phyloP scores from a whole-genome alignment of 1,140 invertebrate genomes.

The Drosophila subobscura region DNA sequence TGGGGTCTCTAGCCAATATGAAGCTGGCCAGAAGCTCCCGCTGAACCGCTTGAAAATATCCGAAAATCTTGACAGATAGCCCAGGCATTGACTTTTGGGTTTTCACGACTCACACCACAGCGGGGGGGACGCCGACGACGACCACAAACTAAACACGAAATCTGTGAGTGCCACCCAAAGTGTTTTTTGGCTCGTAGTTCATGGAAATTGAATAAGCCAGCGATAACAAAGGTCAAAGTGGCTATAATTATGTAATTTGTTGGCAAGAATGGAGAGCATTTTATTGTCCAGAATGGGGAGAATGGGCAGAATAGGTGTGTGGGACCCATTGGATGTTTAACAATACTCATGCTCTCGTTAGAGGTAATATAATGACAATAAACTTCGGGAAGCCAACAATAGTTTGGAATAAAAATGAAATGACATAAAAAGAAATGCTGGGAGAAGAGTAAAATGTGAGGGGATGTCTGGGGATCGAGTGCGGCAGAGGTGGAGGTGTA shows the following conservation, averaged over 20 bases:
- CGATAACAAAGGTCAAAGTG: slow-evolving; percentile 48
- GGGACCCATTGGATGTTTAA: background rate
- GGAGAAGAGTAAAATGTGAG: background rate
- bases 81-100: slow-evolving; percentile 54
- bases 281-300: slow-evolving; percentile 32
- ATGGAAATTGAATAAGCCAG: slow-evolving; percentile 40
- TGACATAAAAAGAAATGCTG: slow-evolving; percentile 21
- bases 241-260: slow-evolving; percentile 78
- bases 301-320: no score
- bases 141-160: slow-evolving; percentile 8
- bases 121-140: slow-evolving; percentile 21
- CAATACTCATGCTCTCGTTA: slow-evolving; percentile 8
- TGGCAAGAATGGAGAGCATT: slow-evolving; percentile 42
- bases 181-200: slow-evolving; percentile 9
- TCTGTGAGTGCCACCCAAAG: slow-evolving; percentile 56
- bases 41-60: slow-evolving; percentile 17
- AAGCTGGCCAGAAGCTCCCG: slow-evolving; percentile 33
- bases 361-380: slow-evolving; percentile 60
- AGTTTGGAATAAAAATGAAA: slow-evolving; percentile 45
- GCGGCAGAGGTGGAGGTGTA: slow-evolving; percentile 1
- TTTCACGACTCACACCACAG: slow-evolving; percentile 14
- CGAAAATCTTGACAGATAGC: slow-evolving; percentile 53
- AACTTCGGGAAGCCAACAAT: slow-evolving; percentile 56
- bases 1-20: background rate
- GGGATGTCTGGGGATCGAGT: background rate